phyloP scores from a whole-genome alignment of 1,140 invertebrate species.

The Scaptomyza pallida region DNA sequence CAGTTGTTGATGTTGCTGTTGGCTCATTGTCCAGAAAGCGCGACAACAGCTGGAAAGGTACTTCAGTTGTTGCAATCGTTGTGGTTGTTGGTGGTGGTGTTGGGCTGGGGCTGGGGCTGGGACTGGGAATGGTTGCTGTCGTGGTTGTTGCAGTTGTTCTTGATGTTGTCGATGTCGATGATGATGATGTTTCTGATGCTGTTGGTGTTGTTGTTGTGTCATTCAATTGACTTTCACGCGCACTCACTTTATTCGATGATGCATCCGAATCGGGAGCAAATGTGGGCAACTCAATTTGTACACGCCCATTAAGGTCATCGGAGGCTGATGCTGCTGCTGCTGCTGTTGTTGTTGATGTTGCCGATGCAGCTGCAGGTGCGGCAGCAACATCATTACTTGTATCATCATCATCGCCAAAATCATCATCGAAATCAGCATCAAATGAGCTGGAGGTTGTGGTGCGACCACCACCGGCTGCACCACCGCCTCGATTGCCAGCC shows the following conservation, averaged over 20 bases:
- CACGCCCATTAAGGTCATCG: constrained; percentile 43
- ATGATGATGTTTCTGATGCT: constrained; percentile 35
- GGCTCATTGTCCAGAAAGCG: constrained; percentile 52
- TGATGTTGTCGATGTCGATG: constrained; percentile 32
- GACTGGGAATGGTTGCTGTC: constrained; percentile 19
- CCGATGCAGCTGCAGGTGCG: constrained; percentile 7
- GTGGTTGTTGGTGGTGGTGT: constrained; percentile 28
- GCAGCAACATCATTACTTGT: constrained; percentile 45
- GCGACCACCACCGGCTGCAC: constrained; percentile 40
- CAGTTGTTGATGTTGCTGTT: constrained; percentile 12
- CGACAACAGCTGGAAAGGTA: constrained; percentile 39
- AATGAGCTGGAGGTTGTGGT: constrained; percentile 59
- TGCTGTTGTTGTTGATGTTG: constrained; percentile 47
- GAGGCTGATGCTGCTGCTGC: constrained; percentile 31
- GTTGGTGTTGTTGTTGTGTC: constrained; percentile 42
- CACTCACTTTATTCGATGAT: constrained; percentile 66
- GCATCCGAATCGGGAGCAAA: constrained; percentile 76
- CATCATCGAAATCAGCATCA: constrained; percentile 78
- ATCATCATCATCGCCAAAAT: constrained; percentile 58
- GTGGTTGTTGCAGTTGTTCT: constrained; percentile 22
- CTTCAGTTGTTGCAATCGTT: constrained; percentile 11
- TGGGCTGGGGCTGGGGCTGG: constrained; percentile 8
- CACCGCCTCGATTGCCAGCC: constrained; percentile 66
- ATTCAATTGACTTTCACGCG: constrained; percentile 50
- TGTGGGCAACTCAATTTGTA: constrained; percentile 85